phyloP scores from a whole-genome alignment of 1,140 invertebrate genomes.

The Drosophila erecta region DNA sequence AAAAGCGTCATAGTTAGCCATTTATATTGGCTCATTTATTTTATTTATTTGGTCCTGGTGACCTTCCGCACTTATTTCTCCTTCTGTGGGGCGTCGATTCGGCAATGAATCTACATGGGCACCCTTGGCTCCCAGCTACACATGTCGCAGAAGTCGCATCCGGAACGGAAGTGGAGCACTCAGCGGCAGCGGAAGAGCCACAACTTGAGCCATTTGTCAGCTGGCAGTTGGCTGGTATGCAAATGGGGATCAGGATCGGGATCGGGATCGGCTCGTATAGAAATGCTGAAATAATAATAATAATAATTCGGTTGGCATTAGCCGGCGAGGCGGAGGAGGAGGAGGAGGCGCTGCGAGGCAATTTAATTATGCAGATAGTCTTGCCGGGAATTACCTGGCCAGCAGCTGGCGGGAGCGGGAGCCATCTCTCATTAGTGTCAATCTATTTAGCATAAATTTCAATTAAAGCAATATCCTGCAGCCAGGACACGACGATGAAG shows the following conservation, averaged over 20 bases:
- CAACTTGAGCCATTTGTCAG: conserved; percentile 68
- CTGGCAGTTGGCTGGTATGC: conserved; percentile 48
- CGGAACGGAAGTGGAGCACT: conserved; percentile 57
- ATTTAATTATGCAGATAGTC: conserved; percentile 69
- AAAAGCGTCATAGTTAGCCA: too few species aligned
- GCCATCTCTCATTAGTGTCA: conserved; percentile 81
- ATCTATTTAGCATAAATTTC: conserved; percentile 83
- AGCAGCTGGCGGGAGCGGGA: conserved; percentile 22
- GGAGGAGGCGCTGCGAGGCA: conserved; percentile 38
- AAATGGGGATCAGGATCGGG: conserved; percentile 45
- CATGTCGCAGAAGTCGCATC: conserved; percentile 52
- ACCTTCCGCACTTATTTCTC: neutral
- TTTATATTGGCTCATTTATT: too few species aligned
- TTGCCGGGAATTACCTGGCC: conserved; percentile 53
- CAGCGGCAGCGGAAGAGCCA: conserved; percentile 57
- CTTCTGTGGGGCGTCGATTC: conserved; percentile 26
- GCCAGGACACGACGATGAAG: conserved; percentile 46
- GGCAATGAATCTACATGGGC: conserved; percentile 27
- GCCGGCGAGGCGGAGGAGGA: neutral
- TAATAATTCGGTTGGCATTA: conserved; percentile 72
- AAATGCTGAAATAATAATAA: conserved; percentile 74
- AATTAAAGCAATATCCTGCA: conserved; percentile 82
- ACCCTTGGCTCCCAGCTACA: conserved; percentile 25
- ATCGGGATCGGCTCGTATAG: conserved; percentile 18
- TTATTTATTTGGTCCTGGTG: too few species aligned